A percentile compares a stretch with the other conserved stretches of the same genome.
Evolutionary conservation across 2,113 vertebrate species (phyloP).

Genomic region (Coregonus clupeaformis): DNA sequence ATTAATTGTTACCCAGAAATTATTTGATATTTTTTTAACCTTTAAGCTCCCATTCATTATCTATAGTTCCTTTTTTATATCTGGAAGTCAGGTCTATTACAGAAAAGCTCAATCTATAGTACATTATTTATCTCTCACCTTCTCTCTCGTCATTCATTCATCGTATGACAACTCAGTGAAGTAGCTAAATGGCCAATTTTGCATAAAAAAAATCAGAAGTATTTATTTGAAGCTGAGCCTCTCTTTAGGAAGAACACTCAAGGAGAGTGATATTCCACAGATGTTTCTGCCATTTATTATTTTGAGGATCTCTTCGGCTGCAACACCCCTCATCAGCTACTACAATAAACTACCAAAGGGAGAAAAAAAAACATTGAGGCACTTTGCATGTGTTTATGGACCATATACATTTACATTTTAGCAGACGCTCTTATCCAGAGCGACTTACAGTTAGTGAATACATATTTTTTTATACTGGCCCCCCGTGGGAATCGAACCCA

Average conservation of each 20-base stretch:
- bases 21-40: too few species aligned
- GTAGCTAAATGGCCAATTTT: not conserved
- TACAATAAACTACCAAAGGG: conserved; percentile 49
- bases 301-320: not conserved
- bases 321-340: conserved; percentile 32
- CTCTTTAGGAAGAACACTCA: not conserved
- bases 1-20: too few species aligned
- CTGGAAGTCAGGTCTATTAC: not conserved
- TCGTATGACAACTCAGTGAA: not conserved
- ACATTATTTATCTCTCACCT: not conserved
- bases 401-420: too few species aligned
- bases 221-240: not conserved
- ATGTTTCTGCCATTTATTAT: not conserved
- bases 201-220: not conserved
- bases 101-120: not conserved
- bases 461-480: too few species aligned
- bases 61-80: not conserved
- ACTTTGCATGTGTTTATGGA: conserved; percentile 45
- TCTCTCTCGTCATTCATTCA: not conserved
- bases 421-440: too few species aligned
- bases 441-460: too few species aligned
- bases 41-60: too few species aligned
- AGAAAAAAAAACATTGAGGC: conserved; percentile 2
- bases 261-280: not conserved
- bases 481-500: too few species aligned